Evolutionary conservation across 1,140 invertebrate genomes (phyloP), one percentile per base, ranked within the genome.

Genomic region (Eriosoma lanigerum): DNA sequence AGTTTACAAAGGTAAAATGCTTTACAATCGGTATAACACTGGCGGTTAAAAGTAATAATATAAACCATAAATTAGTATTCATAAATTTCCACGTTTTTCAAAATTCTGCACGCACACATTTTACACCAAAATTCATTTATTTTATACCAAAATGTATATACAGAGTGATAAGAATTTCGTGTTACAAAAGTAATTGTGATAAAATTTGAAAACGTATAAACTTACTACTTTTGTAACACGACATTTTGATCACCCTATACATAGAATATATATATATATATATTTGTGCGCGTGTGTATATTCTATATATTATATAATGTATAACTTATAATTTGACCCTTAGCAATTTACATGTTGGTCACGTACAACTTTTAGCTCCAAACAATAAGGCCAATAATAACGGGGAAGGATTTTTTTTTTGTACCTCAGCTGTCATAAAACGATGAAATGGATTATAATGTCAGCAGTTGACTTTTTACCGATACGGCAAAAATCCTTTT

Each of bases 391-490:
- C 75, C 75, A 78, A 58, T 76, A 76, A 60, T 78, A 78, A 48
- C 75, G 15, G 24, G 21, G 17, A 19, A 26, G 44, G 52, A 44
- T 76, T 76, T 76, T 73, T 62, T 75, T 54, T 73, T 73, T 38
- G 26, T 58, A 52, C n/a, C 52, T 60, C 54, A 60, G 38, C 52
- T 78, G 75, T 78, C 54, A 62, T 78, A 78, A 78, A 78, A 78
- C 75, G 32, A 60, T 26, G 52, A 78, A 62, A 46, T 76, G 73
- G 73, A 76, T 60, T 78, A 78, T 78, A 78, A 78, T 78, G 75
- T 78, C 75, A 78, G 75, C 38, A 60, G 75, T 60, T 78, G 75
- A 78, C 75, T 78, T 78, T 78, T 78, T 78, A 78, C 75, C 52
- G 75, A 78, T 78, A 62, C 52, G 75, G 73, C 75, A 62, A 5